Percentiles rank a stretch among this genome's conserved stretches.
These are phyloP conservation scores for Dysmachus trigonus DNA, from an alignment of 2,888 invertebrate genomes.

Conservation along the genomic window DNA sequence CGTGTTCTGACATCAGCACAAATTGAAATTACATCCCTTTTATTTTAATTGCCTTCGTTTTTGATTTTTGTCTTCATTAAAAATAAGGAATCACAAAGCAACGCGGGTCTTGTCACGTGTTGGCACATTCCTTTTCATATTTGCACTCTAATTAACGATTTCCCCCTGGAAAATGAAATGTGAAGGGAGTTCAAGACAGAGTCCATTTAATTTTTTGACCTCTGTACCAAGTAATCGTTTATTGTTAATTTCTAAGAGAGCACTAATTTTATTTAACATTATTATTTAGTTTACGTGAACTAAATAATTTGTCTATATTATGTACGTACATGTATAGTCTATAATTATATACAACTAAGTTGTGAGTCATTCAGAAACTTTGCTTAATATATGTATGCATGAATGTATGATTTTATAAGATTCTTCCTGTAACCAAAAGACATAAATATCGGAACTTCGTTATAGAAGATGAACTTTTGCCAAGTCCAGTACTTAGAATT, in stretches of 20 bases:
- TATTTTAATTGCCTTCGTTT: background rate
- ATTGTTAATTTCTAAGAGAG: background rate
- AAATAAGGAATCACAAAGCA: background rate
- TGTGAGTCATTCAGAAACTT: background rate
- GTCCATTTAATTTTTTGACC: background rate
- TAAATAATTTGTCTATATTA: too few species aligned
- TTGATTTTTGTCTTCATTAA: background rate
- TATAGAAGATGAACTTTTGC: background rate
- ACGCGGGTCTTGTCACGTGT: background rate
- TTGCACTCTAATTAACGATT: background rate
- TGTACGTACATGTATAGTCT: background rate
- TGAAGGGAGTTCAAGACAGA: background rate
- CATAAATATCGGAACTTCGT: background rate
- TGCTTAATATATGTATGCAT: background rate
- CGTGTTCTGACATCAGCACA: background rate
- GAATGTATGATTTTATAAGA: background rate
- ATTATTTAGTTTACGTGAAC: too few species aligned
- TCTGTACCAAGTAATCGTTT: background rate
- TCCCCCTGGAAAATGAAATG: background rate
- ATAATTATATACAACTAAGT: background rate
- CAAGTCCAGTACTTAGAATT: background rate
- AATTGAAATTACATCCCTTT: background rate
- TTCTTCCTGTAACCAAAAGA: background rate
- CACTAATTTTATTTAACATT: background rate
- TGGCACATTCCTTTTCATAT: background rate